Conservation (phyloP, 64 coral and sea anemone genomes). For the Stichodactyla helianthus region DNA sequence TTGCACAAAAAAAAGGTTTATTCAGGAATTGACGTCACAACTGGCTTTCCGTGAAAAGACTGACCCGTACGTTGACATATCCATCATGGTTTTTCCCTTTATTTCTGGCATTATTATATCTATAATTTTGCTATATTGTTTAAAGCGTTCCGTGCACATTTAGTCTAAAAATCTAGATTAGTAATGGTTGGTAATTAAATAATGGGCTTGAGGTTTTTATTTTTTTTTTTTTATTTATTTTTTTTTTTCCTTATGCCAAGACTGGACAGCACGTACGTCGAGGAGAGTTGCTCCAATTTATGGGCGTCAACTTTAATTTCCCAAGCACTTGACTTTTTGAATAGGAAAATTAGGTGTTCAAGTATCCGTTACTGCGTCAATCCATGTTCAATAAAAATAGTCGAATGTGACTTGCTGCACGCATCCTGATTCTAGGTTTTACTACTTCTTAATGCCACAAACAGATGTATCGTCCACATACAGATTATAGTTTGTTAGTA, state of each 20-base stretch:
- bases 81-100: too few species aligned
- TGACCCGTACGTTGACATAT: neutral
- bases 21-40: neutral
- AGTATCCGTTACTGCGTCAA: neutral
- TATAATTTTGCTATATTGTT: too few species aligned
- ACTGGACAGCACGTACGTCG: neutral
- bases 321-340: neutral
- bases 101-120: too few species aligned
- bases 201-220: too few species aligned
- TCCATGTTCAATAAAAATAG: neutral
- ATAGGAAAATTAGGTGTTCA: neutral
- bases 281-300: neutral
- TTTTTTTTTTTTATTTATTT: too few species aligned
- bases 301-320: neutral
- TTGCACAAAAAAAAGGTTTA: neutral
- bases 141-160: too few species aligned
- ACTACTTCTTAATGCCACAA: neutral
- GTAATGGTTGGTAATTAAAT: too few species aligned
- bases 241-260: neutral
- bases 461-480: neutral
- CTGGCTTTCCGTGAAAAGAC: neutral
- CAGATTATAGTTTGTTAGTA: neutral
- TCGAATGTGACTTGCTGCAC: neutral
- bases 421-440: neutral
- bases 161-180: too few species aligned